Evolutionary conservation across 1,140 invertebrate species (phyloP).

Genomic region (Danaus plexippus): DNA sequence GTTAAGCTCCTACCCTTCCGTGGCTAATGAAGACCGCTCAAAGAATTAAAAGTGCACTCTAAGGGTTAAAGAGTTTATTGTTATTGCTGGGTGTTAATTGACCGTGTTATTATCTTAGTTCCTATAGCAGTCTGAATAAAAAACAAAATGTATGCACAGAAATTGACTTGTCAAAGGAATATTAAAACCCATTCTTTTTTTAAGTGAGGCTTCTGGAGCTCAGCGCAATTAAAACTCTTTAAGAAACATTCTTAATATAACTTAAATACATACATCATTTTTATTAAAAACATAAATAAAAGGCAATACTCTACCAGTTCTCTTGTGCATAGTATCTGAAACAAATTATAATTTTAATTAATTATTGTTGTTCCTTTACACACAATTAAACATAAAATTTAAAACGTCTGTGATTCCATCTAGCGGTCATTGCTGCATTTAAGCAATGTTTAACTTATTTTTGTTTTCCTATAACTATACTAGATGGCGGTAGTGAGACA

Average conservation of each 20-base stretch:
- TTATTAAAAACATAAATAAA: constrained; percentile 1
- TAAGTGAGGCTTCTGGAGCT: background rate
- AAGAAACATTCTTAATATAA: too few species aligned
- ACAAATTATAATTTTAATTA: constrained; percentile 37
- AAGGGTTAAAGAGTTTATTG: constrained; percentile 29
- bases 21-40: constrained; percentile 26
- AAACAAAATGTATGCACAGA: background rate
- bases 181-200: background rate
- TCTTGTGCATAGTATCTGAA: constrained; percentile 68
- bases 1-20: constrained; percentile 32
- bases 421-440: constrained; percentile 10
- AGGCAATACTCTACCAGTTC: constrained; percentile 51
- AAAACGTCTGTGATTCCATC: constrained; percentile 33
- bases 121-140: background rate
- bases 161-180: background rate
- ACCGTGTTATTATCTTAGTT: constrained; percentile 19
- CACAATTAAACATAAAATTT: constrained; percentile 2
- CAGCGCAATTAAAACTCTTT: constrained; percentile 9
- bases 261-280: constrained; percentile 5
- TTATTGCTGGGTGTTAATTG: constrained; percentile 24
- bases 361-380: constrained; percentile 1
- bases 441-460: constrained; percentile 5
- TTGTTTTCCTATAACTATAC: constrained; percentile 23
- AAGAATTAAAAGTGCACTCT: constrained; percentile 36
- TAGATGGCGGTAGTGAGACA: constrained; percentile 36